Evolutionary conservation across 2,797 vertebrate genomes (phyloP), one percentile per base, ranked within the genome.

Genomic region (Phataginus tetradactyla): DNA sequence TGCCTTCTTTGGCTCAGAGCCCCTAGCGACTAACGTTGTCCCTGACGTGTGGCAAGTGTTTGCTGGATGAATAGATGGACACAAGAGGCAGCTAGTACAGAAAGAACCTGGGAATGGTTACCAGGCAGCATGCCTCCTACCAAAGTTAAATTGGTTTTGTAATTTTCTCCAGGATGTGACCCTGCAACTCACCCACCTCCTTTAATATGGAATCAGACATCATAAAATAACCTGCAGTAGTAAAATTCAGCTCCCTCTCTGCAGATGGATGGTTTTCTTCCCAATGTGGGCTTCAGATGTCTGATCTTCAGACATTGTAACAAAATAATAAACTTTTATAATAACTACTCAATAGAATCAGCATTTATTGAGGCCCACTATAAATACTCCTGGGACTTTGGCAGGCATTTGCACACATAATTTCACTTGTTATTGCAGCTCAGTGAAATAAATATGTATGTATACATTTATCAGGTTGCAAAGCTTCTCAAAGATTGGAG

Each of bases 81-180:
- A 20, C 17, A 55, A 53, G 55, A 69, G 23, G 27, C 25, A 21
- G 63, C 7, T 6, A 57, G 42, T n/a, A 39, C 1, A 80, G 37
- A 75, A 71, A 66, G n/a, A 81, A 59, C 21, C n/a, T n/a, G 5
- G 4, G 69, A 42, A 75, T 0, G 7, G 51, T 49, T 63, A 11
- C 29, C 1, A 37, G 74, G 66, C 37, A 88, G 55, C 18, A 61
- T 29, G 55, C n/a, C 59, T 93, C 86, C 45, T 34, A 85, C 86
- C 53, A 61, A 72, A 42, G 68, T 69, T 42, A 27, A 61, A 39
- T 64, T 15, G 2, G 42, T 32, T 68, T 81, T 59, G 68, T 74
- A 55, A 71, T 86, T 74, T 94, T 51, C 78, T 89, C 78, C 34
- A 64, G n/a, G 9, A 68, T 85, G 34, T 92, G 63, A 94, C n/a